Base-by-base conservation (phyloP, 1,140 invertebrate species). In the Pseudomyrmex sp. region DNA sequence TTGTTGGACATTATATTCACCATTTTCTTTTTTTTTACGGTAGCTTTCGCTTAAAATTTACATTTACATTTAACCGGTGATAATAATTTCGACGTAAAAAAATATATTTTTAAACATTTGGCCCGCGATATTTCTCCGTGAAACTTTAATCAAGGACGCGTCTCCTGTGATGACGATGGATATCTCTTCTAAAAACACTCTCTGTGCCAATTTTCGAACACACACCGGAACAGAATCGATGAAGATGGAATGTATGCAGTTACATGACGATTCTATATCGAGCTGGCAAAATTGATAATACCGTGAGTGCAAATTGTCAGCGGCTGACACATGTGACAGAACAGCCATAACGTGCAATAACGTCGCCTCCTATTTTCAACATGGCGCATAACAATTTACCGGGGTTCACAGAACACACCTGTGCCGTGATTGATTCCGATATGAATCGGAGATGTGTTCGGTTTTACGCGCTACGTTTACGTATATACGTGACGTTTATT, bases 351-450 rank as follows among this genome's bases (percentile, higher is more conserved):
- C 50, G 50, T 5, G 13, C 20, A 13, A 70, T 26, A 82, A 73
- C 18, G 46, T 62, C 48, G 26, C 59, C 59, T 74, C 18, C 56
- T 63, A 68, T 80, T 79, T 68, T 76, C 82, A 75, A 46, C 70
- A 58, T 44, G 44, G 26, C 59, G 58, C n/a, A 58, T 18, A 68
- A 68, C 58, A 68, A 77, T 80, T 68, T 80, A 82, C 23, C 69
- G 15, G 79, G 76, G 79, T 82, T 82, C 73, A 82, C 59, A 70
- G 70, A 35, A 56, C 70, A 82, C 79, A 82, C 72, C 79, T 82
- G 79, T 76, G 70, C 35, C 79, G 50, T 63, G 79, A 82, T 82
- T 82, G 79, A 58, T 76, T 82, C 76, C 62, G 79, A 18, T 76
- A 23, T 48, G 52, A 59, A 77, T 77, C 50, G 63, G 75, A 77